Base-by-base conservation (phyloP, 1,140 invertebrate species). In the Vanessa tameamea region DNA sequence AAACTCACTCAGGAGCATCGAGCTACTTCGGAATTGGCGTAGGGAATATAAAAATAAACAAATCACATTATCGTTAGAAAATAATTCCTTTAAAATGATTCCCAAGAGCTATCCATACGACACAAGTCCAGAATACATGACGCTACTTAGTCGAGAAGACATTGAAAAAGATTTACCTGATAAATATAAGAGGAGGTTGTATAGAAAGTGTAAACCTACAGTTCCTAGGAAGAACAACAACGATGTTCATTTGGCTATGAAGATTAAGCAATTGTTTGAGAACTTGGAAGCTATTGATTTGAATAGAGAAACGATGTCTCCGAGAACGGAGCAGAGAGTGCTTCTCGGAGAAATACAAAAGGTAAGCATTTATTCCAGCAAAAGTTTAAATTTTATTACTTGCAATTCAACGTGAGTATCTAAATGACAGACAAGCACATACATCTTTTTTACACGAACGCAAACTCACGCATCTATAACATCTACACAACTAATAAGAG, bases 81-180 rank as follows among this genome's bases (percentile, higher is more conserved):
- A 82, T 47, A 71, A 68, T 8, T 57, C 82, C 4, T 87, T 82
- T 64, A 87, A 86, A 81, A 15, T 87, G 8, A 78, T 83, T 31
- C 68, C 85, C 2, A 85, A 86, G 2, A 78, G 68, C 4, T 87
- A 70, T 85, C 80, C 89, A 0, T 93, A 91, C 69, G 92, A 89
- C 50, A 92, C 88, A 0, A 84, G 84, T 47, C 82, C 90, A 0
- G 91, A 93, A 48, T 88, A 87, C 65, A 90, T 93, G 83, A 89
- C 84, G 1, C 75, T 93, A 7, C 64, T 93, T 1, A 86, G 85
- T 0, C 80, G 92, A 75, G 89, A 91, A 8, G 93, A 93, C 55
- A 91, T 93, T 13, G 93, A 91, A 69, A 93, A 92, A 76, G 93
- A 93, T 73, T 78, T 93, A 1, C 93, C 93, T 0, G 91, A 93